phyloP scores from a whole-genome alignment of 35 echinoderm and acorn worm genomes.

The Anneissia japonica region DNA sequence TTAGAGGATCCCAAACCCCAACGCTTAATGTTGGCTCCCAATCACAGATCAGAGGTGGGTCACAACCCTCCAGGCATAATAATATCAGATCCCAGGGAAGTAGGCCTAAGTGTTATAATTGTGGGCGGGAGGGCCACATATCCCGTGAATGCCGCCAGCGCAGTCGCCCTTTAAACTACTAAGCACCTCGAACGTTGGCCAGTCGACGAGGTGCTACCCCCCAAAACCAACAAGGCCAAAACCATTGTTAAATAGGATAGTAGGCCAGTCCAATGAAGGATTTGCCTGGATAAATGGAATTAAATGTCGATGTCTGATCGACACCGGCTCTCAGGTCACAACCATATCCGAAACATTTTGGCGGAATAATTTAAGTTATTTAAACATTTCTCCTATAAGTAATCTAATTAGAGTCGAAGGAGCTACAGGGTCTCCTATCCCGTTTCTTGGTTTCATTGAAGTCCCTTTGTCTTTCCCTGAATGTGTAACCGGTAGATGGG shows the following conservation, averaged over 20 bases:
- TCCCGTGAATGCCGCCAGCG: too few relatives aligned
- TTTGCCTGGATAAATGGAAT: conserved; percentile 32
- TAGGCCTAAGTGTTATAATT: too few relatives aligned
- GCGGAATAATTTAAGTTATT: neutral
- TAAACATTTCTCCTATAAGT: neutral
- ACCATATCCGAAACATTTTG: conserved; percentile 9
- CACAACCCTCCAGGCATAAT: too few relatives aligned
- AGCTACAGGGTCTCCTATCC: neutral
- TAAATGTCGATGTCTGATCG: conserved; percentile 18
- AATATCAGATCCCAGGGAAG: too few relatives aligned
- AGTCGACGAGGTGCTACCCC: too few relatives aligned
- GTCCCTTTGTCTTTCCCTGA: neutral
- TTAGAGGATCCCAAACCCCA: too few relatives aligned
- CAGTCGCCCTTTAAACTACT: too few relatives aligned
- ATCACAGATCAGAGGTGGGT: too few relatives aligned
- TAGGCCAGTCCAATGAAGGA: conserved; percentile 44
- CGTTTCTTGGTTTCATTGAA: neutral
- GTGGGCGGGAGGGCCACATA: too few relatives aligned
- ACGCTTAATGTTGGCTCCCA: too few relatives aligned
- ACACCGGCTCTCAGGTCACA: conserved; percentile 50
- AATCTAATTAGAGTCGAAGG: neutral
- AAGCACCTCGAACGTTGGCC: too few relatives aligned
- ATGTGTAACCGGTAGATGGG: neutral
- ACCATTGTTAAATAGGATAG: neutral
- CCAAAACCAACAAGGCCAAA: too few relatives aligned